Base-by-base conservation (phyloP, 2,888 invertebrate genomes). In the Leucophora obtusa region DNA sequence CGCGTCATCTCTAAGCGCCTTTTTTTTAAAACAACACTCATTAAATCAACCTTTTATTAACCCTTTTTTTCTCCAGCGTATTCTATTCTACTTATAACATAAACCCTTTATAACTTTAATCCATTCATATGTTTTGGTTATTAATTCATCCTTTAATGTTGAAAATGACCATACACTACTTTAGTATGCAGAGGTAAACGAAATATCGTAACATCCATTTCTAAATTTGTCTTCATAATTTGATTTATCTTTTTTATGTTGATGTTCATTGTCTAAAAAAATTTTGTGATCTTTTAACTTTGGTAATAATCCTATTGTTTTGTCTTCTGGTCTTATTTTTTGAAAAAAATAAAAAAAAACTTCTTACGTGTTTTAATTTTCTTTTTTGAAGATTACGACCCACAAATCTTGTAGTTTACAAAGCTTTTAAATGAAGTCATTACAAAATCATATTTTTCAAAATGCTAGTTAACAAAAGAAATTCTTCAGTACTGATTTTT, bases 1-100 rank as follows among this genome's bases (percentile, higher is more conserved):
- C 87, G 87, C 85, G 88, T 85, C 87, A 70, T 83, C 83, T 83
- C 83, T 85, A 85, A 84, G 84, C 83, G 71, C 53, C 71, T 77
- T 74, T 70, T 60, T 18, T 65, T 35, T 24, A 47, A 28, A 14
- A 53, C 43, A 60, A 17, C 11, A 47, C 15, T n/a, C 43, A 47
- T 47, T 47, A 47, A 47, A 47, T 47, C 14, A n/a, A n/a, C 43
- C 43, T 47, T 47, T n/a, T n/a, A n/a, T 47, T n/a, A 47, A 14
- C 43, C 43, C n/a, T 47, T 6, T 47, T 47, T 14, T 2, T 47
- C n/a, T n/a, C n/a, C 0, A n/a, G 43, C 1, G 43, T 6, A 4
- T 47, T 2, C n/a, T n/a, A n/a, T n/a, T 47, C n/a, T 14, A 47
- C 43, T n/a, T 14, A 43, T 14, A 47, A n/a, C 14, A 47, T n/a